Conservation (phyloP, 2,113 vertebrate genomes). For the Petrocephalus microphthalmus region DNA sequence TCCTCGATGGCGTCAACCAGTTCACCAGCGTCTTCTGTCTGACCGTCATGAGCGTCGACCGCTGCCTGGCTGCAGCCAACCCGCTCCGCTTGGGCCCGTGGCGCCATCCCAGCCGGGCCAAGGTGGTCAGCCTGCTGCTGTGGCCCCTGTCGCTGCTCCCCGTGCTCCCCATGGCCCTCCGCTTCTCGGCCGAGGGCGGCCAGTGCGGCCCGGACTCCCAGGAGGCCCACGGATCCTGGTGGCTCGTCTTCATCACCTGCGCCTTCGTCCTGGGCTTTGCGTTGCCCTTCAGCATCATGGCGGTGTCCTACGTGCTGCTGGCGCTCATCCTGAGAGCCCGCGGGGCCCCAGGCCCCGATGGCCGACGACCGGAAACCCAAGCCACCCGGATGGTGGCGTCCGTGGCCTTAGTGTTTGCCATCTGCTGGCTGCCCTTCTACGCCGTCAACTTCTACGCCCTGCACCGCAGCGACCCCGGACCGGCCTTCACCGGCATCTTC, state of each 20-base stretch:
- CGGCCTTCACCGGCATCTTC: constrained; percentile 47
- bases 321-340: constrained; percentile 45
- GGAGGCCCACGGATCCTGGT: constrained; percentile 39
- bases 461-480: constrained; percentile 1
- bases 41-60: constrained; percentile 64
- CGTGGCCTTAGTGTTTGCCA: constrained; percentile 56
- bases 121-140: constrained; percentile 48
- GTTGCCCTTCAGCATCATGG: constrained; percentile 58
- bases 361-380: constrained; percentile 48
- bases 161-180: constrained; percentile 63
- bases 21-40: constrained; percentile 70
- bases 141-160: constrained; percentile 61
- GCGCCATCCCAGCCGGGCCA: constrained; percentile 51
- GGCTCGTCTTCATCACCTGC: constrained; percentile 55
- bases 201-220: constrained; percentile 47
- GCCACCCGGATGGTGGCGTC: constrained; percentile 63
- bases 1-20: constrained; percentile 68
- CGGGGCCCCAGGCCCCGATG: constrained; percentile 23
- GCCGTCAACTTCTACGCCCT: constrained; percentile 60
- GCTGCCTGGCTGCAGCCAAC: constrained; percentile 58
- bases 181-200: constrained; percentile 46
- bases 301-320: constrained; percentile 46
- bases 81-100: constrained; percentile 52
- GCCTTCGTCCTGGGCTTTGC: constrained; percentile 65
- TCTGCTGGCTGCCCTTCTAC: constrained; percentile 70